Evolutionary conservation across 2,113 vertebrate species (phyloP).

Genomic region (Macrotis lagotis): DNA sequence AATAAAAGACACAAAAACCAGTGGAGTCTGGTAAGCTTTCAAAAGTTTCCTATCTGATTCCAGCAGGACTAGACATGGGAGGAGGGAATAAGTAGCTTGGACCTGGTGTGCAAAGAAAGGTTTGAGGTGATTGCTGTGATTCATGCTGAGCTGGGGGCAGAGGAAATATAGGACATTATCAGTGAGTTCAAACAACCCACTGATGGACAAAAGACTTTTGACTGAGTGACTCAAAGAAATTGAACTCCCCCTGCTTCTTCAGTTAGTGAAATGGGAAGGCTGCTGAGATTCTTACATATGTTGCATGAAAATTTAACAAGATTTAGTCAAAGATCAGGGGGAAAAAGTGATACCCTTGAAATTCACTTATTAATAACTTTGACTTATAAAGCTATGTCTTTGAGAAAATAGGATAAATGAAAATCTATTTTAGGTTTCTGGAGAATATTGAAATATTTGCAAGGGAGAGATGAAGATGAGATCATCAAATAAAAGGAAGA

Average conservation of each 20-base stretch:
- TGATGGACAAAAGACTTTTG: not conserved
- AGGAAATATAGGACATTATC: not conserved
- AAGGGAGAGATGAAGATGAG: not conserved
- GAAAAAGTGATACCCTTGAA: not conserved
- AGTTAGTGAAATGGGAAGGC: not conserved
- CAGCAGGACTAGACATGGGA: not conserved
- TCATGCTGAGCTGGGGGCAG: not conserved
- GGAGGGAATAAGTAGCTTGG: not conserved
- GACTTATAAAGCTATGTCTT: not conserved
- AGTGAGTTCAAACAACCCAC: not conserved
- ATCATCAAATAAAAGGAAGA: not conserved
- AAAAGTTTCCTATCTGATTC: not conserved
- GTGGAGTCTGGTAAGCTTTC: not conserved
- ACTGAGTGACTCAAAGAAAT: not conserved
- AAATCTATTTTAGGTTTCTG: not conserved
- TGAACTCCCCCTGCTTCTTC: not conserved
- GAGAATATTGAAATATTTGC: not conserved
- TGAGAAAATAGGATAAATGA: not conserved
- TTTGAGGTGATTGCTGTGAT: not conserved
- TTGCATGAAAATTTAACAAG: not conserved
- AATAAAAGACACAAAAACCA: not conserved
- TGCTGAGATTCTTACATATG: not conserved
- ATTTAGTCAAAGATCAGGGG: not conserved
- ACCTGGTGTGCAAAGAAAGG: not conserved
- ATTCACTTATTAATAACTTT: not conserved